These are phyloP conservation scores for Lepidurus arcticus DNA, from an alignment of 1,140 invertebrate species.

Conservation along the genomic window DNA sequence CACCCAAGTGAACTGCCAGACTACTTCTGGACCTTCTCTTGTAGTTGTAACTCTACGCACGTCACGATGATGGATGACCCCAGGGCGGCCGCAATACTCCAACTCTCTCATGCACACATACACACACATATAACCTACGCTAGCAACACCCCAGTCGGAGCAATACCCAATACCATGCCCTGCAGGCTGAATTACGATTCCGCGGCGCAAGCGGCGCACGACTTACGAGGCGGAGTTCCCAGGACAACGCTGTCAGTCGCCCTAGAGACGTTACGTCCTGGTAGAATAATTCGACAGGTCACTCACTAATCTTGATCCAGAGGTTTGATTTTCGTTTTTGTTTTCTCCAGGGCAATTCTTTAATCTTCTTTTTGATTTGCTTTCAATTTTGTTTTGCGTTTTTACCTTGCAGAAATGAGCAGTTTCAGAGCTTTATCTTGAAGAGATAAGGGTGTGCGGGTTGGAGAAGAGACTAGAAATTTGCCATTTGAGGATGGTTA, in stretches of 20 bases:
- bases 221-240: constrained; percentile 10
- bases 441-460: no score
- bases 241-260: not conserved
- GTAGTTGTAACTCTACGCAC: constrained; percentile 17
- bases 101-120: constrained; percentile 1
- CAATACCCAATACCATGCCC: constrained; percentile 21
- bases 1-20: not conserved
- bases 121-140: constrained; percentile 15
- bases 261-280: not conserved
- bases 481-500: no score
- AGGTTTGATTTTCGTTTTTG: not conserved
- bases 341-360: not conserved
- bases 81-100: constrained; percentile 5
- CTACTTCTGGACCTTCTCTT: constrained; percentile 1
- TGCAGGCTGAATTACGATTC: not conserved
- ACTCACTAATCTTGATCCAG: not conserved
- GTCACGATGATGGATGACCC: constrained; percentile 21
- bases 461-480: no score
- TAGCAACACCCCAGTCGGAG: constrained; percentile 5
- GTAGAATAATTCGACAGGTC: not conserved
- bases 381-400: not conserved
- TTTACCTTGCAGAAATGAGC: no score
- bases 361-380: not conserved
- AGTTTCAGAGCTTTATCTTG: no score
- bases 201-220: constrained; percentile 13